These are phyloP conservation scores for Gorilla gorilla DNA, from an alignment of 2,113 vertebrate species.

Conservation along the genomic window DNA sequence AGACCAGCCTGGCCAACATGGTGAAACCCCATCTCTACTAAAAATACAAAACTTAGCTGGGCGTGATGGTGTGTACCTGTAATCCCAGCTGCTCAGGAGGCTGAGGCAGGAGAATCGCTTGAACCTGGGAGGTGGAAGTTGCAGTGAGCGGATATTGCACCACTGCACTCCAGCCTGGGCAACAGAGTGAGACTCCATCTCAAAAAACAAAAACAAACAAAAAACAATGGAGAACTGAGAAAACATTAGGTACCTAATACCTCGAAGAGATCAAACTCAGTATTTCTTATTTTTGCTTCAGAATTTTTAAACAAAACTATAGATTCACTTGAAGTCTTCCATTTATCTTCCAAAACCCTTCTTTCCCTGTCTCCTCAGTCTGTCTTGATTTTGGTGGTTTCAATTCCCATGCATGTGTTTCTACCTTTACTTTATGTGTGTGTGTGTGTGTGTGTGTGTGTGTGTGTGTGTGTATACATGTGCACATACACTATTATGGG, in stretches of 20 bases:
- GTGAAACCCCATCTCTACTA: too few relatives aligned
- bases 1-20: too few relatives aligned
- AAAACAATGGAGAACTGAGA: background rate
- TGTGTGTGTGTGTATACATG: too few relatives aligned
- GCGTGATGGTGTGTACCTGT: too few relatives aligned
- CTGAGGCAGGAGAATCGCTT: too few relatives aligned
- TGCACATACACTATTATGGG: background rate
- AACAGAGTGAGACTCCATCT: too few relatives aligned
- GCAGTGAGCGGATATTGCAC: too few relatives aligned
- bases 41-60: too few relatives aligned
- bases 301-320: background rate
- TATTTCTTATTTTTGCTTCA: conserved; percentile 19
- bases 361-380: background rate
- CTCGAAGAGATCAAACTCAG: background rate
- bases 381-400: conserved; percentile 33
- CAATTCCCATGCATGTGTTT: background rate
- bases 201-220: too few relatives aligned
- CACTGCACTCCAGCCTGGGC: too few relatives aligned
- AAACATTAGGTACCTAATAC: background rate
- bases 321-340: background rate
- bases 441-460: background rate
- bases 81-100: too few relatives aligned
- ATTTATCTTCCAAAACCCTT: background rate
- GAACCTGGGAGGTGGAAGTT: too few relatives aligned
- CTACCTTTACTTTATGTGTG: background rate